phyloP scores from a whole-genome alignment of 2,113 vertebrate species.

The Rhegmatorhina hoffmannsi region DNA sequence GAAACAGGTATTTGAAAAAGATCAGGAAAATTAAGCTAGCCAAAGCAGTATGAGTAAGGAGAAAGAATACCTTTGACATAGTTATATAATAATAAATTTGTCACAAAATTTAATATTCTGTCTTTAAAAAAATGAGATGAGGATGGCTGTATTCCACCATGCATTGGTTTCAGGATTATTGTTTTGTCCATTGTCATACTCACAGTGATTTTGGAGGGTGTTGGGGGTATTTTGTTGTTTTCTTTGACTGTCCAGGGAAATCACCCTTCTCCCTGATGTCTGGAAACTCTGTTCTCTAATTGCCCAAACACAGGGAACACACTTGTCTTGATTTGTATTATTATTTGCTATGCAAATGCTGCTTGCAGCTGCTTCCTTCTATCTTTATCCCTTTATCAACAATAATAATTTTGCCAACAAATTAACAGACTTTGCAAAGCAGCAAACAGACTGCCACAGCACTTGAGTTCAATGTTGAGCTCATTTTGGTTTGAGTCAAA shows the following conservation, averaged over 20 bases:
- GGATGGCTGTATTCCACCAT: background rate
- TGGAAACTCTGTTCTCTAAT: background rate
- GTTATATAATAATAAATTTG: background rate
- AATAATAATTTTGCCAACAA: background rate
- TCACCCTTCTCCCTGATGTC: background rate
- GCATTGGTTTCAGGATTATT: background rate
- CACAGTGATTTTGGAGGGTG: background rate
- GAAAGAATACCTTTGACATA: background rate
- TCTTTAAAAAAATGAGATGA: background rate
- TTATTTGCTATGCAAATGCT: background rate
- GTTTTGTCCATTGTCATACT: background rate
- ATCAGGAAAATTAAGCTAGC: background rate
- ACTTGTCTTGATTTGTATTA: background rate
- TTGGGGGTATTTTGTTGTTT: rapidly evolving
- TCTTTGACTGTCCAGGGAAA: background rate
- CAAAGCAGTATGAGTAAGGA: background rate
- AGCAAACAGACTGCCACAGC: background rate
- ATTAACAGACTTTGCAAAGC: background rate
- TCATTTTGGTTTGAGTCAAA: background rate
- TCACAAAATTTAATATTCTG: background rate
- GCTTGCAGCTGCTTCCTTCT: background rate
- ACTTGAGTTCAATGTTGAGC: background rate
- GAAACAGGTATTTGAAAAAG: background rate
- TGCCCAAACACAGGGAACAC: background rate
- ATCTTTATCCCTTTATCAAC: background rate